phyloP scores from a whole-genome alignment of 1,140 invertebrate species.

The Saccostrea cuccullata region DNA sequence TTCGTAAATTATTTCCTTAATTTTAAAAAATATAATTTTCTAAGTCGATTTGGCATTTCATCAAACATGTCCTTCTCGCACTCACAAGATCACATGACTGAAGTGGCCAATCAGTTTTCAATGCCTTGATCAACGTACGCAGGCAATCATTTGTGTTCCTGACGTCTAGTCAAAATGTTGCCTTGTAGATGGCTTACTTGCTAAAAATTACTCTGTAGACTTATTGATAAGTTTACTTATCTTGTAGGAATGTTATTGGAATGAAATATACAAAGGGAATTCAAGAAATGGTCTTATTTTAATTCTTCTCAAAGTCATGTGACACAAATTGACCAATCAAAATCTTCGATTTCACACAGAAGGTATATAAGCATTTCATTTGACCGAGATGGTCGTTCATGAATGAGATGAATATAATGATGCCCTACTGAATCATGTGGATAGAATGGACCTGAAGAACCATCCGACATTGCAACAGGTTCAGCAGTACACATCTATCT shows the following conservation, averaged over 20 bases:
- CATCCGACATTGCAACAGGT: constrained; percentile 78
- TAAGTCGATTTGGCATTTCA: neutral
- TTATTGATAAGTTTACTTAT: constrained; percentile 6
- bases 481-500: constrained; percentile 73
- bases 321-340: constrained; percentile 75
- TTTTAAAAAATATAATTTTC: neutral
- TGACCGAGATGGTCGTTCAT: constrained; percentile 63
- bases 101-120: constrained; percentile 37
- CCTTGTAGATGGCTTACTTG: neutral
- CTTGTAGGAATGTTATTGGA: neutral
- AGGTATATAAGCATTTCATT: constrained; percentile 54
- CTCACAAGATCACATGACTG: constrained; percentile 34
- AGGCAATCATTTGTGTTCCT: constrained; percentile 36
- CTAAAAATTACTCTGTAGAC: neutral
- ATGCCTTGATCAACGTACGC: neutral
- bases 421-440: constrained; percentile 73
- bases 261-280: constrained; percentile 5
- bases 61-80: neutral
- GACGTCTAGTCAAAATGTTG: constrained; percentile 35
- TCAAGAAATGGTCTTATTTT: constrained; percentile 35
- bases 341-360: constrained; percentile 69
- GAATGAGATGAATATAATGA: constrained; percentile 69
- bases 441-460: constrained; percentile 77
- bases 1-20: too few relatives aligned
- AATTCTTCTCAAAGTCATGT: constrained; percentile 67